phyloP scores from a whole-genome alignment of 2,888 invertebrate species.

The Biston stratarius region DNA sequence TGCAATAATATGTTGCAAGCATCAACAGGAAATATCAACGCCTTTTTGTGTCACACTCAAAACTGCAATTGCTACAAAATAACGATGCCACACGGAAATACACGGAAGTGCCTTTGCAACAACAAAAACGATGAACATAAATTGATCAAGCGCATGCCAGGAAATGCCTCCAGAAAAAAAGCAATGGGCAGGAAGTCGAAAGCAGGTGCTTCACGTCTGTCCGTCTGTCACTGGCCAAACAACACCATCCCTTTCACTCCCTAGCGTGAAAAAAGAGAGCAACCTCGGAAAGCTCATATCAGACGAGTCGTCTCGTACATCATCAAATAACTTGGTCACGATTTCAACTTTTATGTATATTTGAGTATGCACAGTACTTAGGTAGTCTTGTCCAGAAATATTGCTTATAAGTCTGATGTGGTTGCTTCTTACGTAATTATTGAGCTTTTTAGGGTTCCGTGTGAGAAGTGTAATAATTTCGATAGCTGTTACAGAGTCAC shows the following conservation, averaged over 20 bases:
- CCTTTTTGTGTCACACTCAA: constrained; percentile 16
- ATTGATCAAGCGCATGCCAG: constrained; percentile 58
- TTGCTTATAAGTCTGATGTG: constrained; percentile 15
- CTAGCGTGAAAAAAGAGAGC: not conserved
- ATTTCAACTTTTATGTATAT: constrained; percentile 8
- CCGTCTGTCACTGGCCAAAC: constrained; percentile 50
- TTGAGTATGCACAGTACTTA: constrained; percentile 12
- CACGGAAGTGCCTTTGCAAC: constrained; percentile 27
- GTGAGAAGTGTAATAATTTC: not conserved
- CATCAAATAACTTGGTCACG: constrained; percentile 16
- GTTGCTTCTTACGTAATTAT: constrained; percentile 37
- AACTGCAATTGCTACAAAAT: constrained; percentile 16
- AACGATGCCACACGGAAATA: constrained; percentile 23
- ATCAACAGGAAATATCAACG: constrained; percentile 1
- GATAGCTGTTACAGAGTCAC: too few species aligned
- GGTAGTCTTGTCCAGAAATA: constrained; percentile 8
- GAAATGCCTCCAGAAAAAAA: constrained; percentile 63
- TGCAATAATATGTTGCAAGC: not conserved
- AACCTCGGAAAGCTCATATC: not conserved
- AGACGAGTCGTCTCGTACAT: constrained; percentile 29
- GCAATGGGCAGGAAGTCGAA: constrained; percentile 64
- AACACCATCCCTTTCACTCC: constrained; percentile 7
- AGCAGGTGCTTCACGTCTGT: constrained; percentile 71
- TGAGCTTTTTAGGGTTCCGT: constrained; percentile 13
- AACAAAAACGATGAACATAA: constrained; percentile 35